Conservation (phyloP, 2,888 invertebrate species). For the Acrobeloides nanus region DNA sequence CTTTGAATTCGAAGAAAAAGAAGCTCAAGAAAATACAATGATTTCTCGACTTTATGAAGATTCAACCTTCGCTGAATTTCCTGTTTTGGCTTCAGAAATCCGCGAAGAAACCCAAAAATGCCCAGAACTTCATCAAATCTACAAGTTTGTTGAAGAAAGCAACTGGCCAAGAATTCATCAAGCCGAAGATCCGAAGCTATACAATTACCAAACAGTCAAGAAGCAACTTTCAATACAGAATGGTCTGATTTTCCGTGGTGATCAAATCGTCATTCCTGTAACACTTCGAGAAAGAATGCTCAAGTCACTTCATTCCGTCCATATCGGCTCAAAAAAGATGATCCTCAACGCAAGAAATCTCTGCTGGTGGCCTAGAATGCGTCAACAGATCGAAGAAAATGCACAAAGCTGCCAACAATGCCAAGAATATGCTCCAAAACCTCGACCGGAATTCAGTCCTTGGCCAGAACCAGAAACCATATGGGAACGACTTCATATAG, state of each 20-base stretch:
- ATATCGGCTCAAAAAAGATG: slow-evolving; percentile 31
- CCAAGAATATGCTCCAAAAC: slow-evolving; percentile 10
- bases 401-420: slow-evolving; percentile 25
- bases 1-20: not conserved
- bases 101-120: not conserved
- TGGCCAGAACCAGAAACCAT: slow-evolving; percentile 22
- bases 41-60: too few relatives aligned
- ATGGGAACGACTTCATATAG: slow-evolving; percentile 54
- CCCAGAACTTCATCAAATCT: not conserved
- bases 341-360: slow-evolving; percentile 29
- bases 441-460: slow-evolving; percentile 2
- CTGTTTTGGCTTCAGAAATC: slow-evolving; percentile 2
- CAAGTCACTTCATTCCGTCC: slow-evolving; percentile 29
- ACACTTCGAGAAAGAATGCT: slow-evolving; percentile 21
- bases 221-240: too few relatives aligned
- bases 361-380: slow-evolving; percentile 36
- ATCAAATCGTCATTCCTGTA: slow-evolving; percentile 32
- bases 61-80: not conserved
- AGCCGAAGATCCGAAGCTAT: too few relatives aligned
- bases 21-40: too few relatives aligned
- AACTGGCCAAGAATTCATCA: not conserved
- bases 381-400: slow-evolving; percentile 11
- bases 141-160: not conserved
- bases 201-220: too few relatives aligned
- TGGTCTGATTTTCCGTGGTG: slow-evolving; percentile 29